These are phyloP conservation scores for Triplophysa yarkandensis DNA, from an alignment of 2,797 vertebrate species.

Conservation along the genomic window DNA sequence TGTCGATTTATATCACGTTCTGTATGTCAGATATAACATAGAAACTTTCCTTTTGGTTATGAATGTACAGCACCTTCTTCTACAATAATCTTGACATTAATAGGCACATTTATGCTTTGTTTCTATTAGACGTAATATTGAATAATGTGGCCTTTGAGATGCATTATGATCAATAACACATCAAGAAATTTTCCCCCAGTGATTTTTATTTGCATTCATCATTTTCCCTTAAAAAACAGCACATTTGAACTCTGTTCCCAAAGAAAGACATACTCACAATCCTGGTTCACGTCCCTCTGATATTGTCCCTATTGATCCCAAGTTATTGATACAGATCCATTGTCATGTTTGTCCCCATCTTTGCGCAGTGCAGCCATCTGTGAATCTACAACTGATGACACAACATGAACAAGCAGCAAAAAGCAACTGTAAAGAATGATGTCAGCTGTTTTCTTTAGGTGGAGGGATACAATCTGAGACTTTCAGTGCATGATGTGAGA, in stretches of 20 bases:
- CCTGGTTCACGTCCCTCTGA: slow-evolving; percentile 37
- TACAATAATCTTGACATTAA: no score
- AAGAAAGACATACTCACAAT: slow-evolving; percentile 49
- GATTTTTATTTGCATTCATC: slow-evolving; percentile 47
- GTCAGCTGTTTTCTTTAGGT: slow-evolving; percentile 50
- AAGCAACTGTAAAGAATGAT: slow-evolving; percentile 12
- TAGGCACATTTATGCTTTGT: no score
- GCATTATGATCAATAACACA: not conserved
- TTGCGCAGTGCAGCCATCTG: slow-evolving; percentile 58
- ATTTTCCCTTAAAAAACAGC: slow-evolving; percentile 30
- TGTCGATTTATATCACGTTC: not conserved
- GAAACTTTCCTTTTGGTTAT: not conserved
- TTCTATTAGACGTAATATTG: no score
- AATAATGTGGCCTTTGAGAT: not conserved
- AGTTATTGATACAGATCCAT: slow-evolving; percentile 53
- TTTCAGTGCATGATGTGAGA: slow-evolving; percentile 46
- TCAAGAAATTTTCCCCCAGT: slow-evolving; percentile 8
- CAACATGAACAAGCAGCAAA: slow-evolving; percentile 33
- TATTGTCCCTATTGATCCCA: slow-evolving; percentile 47
- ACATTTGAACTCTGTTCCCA: slow-evolving; percentile 56
- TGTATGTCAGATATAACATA: not conserved
- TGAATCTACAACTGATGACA: slow-evolving; percentile 44
- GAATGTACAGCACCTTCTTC: no score
- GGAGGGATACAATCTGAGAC: slow-evolving; percentile 42
- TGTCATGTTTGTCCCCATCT: slow-evolving; percentile 55